These are phyloP conservation scores for Atrina japonica DNA, from an alignment of 2,888 invertebrate genomes.

Conservation along the genomic window DNA sequence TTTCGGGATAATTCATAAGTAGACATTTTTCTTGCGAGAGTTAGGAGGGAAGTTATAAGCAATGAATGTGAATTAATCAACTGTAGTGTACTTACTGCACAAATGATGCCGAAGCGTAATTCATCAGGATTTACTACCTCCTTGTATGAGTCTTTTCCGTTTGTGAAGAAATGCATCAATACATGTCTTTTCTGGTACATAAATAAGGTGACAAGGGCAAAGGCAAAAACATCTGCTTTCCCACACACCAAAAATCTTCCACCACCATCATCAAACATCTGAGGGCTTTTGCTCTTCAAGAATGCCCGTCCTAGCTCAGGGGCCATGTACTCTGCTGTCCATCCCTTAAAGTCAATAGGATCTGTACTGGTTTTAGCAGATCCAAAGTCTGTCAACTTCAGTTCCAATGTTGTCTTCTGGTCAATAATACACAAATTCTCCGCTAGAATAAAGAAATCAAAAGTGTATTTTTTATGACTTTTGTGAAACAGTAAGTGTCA, in stretches of 20 bases:
- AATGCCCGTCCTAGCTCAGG: constrained; percentile 51
- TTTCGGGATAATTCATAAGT: too few relatives aligned
- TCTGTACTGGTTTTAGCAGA: constrained; percentile 52
- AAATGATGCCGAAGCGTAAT: constrained; percentile 46
- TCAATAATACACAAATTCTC: constrained; percentile 51
- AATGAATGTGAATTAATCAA: too few relatives aligned
- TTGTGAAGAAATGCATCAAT: constrained; percentile 49
- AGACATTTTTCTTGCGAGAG: too few relatives aligned
- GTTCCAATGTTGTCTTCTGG: not conserved
- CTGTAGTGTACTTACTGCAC: constrained; percentile 51
- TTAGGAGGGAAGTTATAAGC: too few relatives aligned
- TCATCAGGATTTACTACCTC: constrained; percentile 18
- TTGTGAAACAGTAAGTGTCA: too few relatives aligned
- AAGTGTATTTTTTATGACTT: not conserved
- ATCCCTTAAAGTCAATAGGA: constrained; percentile 42
- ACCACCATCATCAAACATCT: not conserved
- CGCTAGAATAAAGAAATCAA: constrained; percentile 42
- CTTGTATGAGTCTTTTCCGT: constrained; percentile 46
- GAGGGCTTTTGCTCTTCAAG: constrained; percentile 37
- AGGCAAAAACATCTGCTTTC: constrained; percentile 54
- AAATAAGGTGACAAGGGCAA: constrained; percentile 51
- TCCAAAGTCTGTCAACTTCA: constrained; percentile 59
- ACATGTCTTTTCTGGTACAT: constrained; percentile 53
- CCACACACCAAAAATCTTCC: constrained; percentile 41
- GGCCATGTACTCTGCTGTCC: constrained; percentile 60